Percentiles rank a stretch among this genome's conserved stretches.
These are phyloP conservation scores for Ophion slaviceki DNA, from an alignment of 2,888 invertebrate genomes.

Conservation along the genomic window DNA sequence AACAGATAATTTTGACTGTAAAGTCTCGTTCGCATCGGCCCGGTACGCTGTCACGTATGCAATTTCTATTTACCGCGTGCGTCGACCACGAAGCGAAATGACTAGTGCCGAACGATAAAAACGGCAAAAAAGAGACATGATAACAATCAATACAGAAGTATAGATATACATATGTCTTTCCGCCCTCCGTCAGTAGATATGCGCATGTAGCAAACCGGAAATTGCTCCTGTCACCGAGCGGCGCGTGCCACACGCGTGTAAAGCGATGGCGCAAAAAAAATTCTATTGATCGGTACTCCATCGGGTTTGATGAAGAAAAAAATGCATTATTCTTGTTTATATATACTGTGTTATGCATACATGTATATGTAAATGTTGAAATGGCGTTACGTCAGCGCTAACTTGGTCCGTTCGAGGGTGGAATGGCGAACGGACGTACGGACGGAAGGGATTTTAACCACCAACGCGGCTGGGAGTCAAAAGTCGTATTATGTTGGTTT, in stretches of 20 bases:
- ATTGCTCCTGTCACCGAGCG: slow-evolving; percentile 56
- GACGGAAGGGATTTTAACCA: slow-evolving; percentile 53
- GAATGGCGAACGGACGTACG: not conserved
- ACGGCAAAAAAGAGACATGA: slow-evolving; percentile 16
- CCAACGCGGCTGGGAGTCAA: slow-evolving; percentile 55
- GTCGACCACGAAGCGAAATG: slow-evolving; percentile 30
- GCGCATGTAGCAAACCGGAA: slow-evolving; percentile 51
- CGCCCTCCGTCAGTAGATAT: not conserved
- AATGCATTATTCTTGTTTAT: slow-evolving; percentile 34
- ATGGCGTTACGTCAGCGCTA: slow-evolving; percentile 49
- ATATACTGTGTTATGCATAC: not conserved
- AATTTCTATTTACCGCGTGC: not conserved
- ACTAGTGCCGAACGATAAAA: slow-evolving; percentile 26
- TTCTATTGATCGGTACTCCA: slow-evolving; percentile 30
- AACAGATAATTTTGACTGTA: too few species aligned
- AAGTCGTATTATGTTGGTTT: slow-evolving; percentile 54
- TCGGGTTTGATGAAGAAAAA: slow-evolving; percentile 36
- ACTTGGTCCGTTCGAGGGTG: slow-evolving; percentile 11
- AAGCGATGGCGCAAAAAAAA: slow-evolving; percentile 18
- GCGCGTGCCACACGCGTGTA: slow-evolving; percentile 46
- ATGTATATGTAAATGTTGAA: not conserved
- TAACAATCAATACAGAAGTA: slow-evolving; percentile 45
- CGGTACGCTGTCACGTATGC: not conserved
- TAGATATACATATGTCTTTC: slow-evolving; percentile 11
- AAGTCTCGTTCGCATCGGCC: not conserved